These are phyloP conservation scores for Erebia ligea DNA, from an alignment of 2,888 invertebrate species.

Conservation along the genomic window DNA sequence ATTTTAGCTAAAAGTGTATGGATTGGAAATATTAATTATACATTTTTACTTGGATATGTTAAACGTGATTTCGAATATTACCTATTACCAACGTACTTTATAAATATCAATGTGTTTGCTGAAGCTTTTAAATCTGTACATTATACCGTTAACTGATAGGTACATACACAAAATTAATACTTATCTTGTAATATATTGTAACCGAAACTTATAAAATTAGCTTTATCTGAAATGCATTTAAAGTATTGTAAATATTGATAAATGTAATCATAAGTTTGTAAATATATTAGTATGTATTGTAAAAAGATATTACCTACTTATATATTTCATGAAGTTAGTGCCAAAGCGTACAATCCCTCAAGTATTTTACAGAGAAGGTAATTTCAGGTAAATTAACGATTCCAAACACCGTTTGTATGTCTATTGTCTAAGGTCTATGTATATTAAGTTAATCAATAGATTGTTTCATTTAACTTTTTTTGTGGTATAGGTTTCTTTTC, in stretches of 20 bases:
- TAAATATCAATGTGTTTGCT: conserved; percentile 38
- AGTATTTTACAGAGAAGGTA: conserved; percentile 55
- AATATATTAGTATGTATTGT: conserved; percentile 75
- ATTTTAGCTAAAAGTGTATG: conserved; percentile 7
- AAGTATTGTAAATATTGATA: conserved; percentile 63
- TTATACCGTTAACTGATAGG: conserved; percentile 28
- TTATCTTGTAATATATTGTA: conserved; percentile 46
- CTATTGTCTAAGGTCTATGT: background rate
- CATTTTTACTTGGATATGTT: conserved; percentile 35
- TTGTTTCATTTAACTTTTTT: background rate
- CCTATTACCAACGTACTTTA: conserved; percentile 23
- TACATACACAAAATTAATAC: conserved; percentile 31
- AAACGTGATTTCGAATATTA: conserved; percentile 30
- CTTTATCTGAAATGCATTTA: conserved; percentile 48
- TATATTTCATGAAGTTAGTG: conserved; percentile 79
- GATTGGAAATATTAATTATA: conserved; percentile 29
- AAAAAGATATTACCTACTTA: conserved; percentile 56
- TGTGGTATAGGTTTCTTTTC: background rate
- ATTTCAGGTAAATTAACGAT: conserved; percentile 14
- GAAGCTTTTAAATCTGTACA: conserved; percentile 41
- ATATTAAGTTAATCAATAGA: background rate
- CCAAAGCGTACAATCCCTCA: conserved; percentile 75
- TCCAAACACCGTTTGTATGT: background rate
- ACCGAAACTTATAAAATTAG: conserved; percentile 54
- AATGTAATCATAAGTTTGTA: conserved; percentile 67